A percentile compares a stretch with the other conserved stretches of the same genome.
phyloP scores from a whole-genome alignment of 2,113 vertebrate genomes.

The Pseudorhombus dupliciocellatus region DNA sequence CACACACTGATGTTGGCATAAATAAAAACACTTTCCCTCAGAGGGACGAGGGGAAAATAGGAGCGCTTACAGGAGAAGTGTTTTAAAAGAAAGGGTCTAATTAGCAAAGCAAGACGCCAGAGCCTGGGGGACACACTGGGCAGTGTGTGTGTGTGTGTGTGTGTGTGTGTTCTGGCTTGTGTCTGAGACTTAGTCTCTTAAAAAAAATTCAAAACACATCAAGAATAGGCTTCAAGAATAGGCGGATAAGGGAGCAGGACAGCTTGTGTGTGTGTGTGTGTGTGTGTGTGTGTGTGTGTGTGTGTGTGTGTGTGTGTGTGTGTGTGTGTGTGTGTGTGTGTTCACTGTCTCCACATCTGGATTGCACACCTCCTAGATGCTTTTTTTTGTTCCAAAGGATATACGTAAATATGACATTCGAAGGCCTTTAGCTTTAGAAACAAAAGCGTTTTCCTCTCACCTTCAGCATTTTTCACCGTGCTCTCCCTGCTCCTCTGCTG shows the following conservation, averaged over 20 bases:
- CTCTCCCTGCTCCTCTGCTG: constrained; percentile 71
- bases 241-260: constrained; percentile 60
- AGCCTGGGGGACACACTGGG: constrained; percentile 68
- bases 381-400: constrained; percentile 28
- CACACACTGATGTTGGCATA: constrained; percentile 69
- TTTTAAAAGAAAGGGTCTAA: constrained; percentile 80
- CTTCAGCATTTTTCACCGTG: constrained; percentile 68
- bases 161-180: constrained; percentile 48
- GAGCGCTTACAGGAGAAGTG: constrained; percentile 77
- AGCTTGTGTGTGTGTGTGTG: constrained; percentile 47
- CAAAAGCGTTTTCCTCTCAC: constrained; percentile 38
- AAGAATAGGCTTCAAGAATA: no score
- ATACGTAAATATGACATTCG: neutral
- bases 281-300: neutral
- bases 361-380: constrained; percentile 27
- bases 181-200: constrained; percentile 50
- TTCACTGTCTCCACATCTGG: constrained; percentile 51
- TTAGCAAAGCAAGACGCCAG: constrained; percentile 77
- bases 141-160: constrained; percentile 14
- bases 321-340: constrained; percentile 13
- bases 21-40: constrained; percentile 80
- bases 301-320: constrained; percentile 8
- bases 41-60: constrained; percentile 74
- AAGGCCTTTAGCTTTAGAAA: no score
- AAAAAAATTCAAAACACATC: constrained; percentile 20